Evolutionary conservation across 2,888 invertebrate species (phyloP), one percentile per base, ranked within the genome.

Genomic region (Trissolcus japonicus): DNA sequence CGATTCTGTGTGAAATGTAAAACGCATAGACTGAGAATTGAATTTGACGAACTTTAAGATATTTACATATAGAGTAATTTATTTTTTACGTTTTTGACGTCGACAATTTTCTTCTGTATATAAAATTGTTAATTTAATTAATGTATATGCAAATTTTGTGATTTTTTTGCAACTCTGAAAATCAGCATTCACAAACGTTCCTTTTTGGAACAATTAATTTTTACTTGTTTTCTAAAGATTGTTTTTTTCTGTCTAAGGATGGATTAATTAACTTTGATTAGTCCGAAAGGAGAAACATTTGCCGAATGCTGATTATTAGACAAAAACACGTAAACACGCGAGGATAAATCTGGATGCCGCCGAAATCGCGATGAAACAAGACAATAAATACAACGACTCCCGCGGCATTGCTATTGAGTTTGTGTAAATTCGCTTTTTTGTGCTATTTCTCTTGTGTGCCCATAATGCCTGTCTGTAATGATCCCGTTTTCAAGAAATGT

Each of bases 391-490:
- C 69, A 79, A 76, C 79, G 65, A 67, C 61, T 71, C 62, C 65
- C 62, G 56, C 66, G 76, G 56, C 72, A 71, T 63, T 63, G 56
- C 68, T 61, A 65, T 73, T 68, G 65, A 78, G 65, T 60, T 71
- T 73, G 74, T 56, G 51, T 66, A 16, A 46, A 67, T 56, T 17
- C 69, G 19, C 61, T 74, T 79, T 79, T 78, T 76, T 80, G 53
- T 65, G 29, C 61, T 74, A 67, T 66, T 75, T 71, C 56, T 72
- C 59, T 65, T 67, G 46, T 60, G 66, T 51, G 71, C 67, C 40
- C 59, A 78, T 75, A 73, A 73, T 72, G 50, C 54, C 60, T 61
- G 72, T 60, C 73, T 65, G 68, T 76, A 76, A 79, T 79, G 76
- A 79, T 68, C 72, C 57, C 68, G 48, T 63, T 72, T 65, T 76